Percentiles rank a stretch among this genome's conserved stretches.
Evolutionary conservation across 2,888 invertebrate species (phyloP).

Genomic region (Cerastoderma edule): DNA sequence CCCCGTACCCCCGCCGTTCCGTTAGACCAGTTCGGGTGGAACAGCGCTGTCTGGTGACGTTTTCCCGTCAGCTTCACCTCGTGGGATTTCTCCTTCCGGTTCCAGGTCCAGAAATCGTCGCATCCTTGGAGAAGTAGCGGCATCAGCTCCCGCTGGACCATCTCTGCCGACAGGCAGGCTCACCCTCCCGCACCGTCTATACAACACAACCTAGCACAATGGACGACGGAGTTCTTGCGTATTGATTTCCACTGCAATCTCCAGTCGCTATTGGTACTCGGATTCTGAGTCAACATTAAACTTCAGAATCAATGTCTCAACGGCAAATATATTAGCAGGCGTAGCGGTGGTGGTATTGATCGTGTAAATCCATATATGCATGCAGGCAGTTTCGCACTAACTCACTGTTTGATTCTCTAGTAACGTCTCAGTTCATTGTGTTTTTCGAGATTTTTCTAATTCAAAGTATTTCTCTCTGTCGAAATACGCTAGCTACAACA

Average conservation of each 20-base stretch:
- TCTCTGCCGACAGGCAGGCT: slow-evolving; percentile 24
- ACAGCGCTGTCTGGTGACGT: slow-evolving; percentile 86
- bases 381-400: too few species aligned
- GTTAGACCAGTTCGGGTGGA: slow-evolving; percentile 91
- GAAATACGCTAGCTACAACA: too few species aligned
- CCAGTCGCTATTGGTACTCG: neutral
- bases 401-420: too few species aligned
- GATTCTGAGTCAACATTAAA: slow-evolving; percentile 24
- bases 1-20: slow-evolving; percentile 90
- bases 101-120: slow-evolving; percentile 90
- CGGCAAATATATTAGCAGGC: neutral
- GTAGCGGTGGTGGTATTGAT: slow-evolving; percentile 16
- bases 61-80: slow-evolving; percentile 86
- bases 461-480: too few species aligned
- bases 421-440: too few species aligned
- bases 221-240: neutral
- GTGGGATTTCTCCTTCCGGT: slow-evolving; percentile 85
- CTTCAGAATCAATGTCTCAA: slow-evolving; percentile 13
- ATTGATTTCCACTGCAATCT: slow-evolving; percentile 25
- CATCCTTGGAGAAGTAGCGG: slow-evolving; percentile 84
- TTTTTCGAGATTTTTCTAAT: too few species aligned
- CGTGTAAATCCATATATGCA: slow-evolving; percentile 37
- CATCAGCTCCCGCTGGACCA: slow-evolving; percentile 58
- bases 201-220: neutral
- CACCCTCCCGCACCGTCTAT: slow-evolving; percentile 16